Percentiles rank a stretch among this genome's conserved stretches.
Evolutionary conservation across 2,113 vertebrate species (phyloP).

Genomic region (Microcebus tavaratra): DNA sequence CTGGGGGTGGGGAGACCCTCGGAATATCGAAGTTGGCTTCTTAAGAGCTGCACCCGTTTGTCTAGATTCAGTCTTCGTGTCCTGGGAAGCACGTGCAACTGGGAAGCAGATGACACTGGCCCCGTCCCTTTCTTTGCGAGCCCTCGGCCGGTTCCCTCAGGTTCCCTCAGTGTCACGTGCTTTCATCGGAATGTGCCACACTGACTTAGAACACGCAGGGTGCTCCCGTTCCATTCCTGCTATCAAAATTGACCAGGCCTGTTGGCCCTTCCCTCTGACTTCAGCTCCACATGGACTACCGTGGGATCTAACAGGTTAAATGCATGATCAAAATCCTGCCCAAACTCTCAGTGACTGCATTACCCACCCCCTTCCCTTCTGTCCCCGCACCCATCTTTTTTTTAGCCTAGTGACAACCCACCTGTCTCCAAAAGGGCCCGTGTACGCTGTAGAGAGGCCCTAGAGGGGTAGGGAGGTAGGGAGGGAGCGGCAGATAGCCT

Average conservation of each 20-base stretch:
- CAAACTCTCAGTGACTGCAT: not conserved
- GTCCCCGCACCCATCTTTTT: not conserved
- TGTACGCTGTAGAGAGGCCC: not conserved
- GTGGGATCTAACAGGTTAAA: not conserved
- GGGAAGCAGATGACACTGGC: fast-evolving
- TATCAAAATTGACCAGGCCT: not conserved
- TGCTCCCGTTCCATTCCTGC: not conserved
- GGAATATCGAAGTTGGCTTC: not conserved
- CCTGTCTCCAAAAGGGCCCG: not conserved
- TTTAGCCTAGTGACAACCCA: not conserved
- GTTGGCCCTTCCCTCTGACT: not conserved
- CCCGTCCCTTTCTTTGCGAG: not conserved
- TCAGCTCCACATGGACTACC: not conserved
- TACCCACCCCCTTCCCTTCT: conserved; percentile 39
- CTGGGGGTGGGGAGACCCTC: fast-evolving
- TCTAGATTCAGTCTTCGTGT: not conserved
- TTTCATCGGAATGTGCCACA: not conserved
- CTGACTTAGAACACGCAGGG: fast-evolving
- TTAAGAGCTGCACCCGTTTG: not conserved
- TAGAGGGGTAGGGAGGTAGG: not conserved
- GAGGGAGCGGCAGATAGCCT: not conserved
- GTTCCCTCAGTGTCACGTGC: not conserved
- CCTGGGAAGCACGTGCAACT: not conserved
- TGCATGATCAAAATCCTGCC: not conserved
- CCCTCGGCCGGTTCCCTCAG: not conserved